These are phyloP conservation scores for Cyphomyrus plagiostoma DNA, from an alignment of 2,113 vertebrate species.

Conservation along the genomic window DNA sequence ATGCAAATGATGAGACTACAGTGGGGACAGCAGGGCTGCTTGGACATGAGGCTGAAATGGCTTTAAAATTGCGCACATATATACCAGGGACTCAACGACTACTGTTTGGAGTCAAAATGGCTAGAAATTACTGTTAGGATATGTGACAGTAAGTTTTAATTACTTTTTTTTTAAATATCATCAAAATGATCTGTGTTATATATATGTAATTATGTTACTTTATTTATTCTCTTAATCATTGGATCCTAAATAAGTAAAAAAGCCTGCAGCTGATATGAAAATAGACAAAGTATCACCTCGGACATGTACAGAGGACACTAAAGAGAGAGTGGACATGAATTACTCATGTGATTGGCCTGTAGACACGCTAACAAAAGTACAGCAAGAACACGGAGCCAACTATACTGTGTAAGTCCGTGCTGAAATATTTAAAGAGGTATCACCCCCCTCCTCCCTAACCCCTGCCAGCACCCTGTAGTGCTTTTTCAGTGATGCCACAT, in stretches of 20 bases:
- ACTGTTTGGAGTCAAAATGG: neutral
- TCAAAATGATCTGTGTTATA: slow-evolving; percentile 10
- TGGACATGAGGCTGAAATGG: neutral
- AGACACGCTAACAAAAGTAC: slow-evolving; percentile 38
- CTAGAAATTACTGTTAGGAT: neutral
- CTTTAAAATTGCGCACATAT: neutral
- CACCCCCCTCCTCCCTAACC: slow-evolving; percentile 34
- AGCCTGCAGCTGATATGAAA: slow-evolving; percentile 61
- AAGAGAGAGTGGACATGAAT: slow-evolving; percentile 45
- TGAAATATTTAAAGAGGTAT: slow-evolving; percentile 61
- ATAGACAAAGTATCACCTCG: slow-evolving; percentile 68
- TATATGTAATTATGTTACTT: slow-evolving; percentile 45
- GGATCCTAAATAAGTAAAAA: slow-evolving; percentile 67
- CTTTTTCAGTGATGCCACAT: slow-evolving; percentile 49
- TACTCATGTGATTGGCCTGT: slow-evolving; percentile 38
- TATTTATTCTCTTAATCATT: slow-evolving; percentile 67
- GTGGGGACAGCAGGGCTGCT: neutral
- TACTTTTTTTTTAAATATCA: slow-evolving; percentile 36
- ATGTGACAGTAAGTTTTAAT: slow-evolving; percentile 20
- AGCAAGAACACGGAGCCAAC: slow-evolving; percentile 32
- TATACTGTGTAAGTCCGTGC: slow-evolving; percentile 51
- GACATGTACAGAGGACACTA: slow-evolving; percentile 61
- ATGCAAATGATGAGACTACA: neutral
- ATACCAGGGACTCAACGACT: neutral
- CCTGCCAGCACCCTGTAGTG: slow-evolving; percentile 40